Evolutionary conservation across 2,888 invertebrate genomes (phyloP).

Genomic region (Hecatera dysodea): DNA sequence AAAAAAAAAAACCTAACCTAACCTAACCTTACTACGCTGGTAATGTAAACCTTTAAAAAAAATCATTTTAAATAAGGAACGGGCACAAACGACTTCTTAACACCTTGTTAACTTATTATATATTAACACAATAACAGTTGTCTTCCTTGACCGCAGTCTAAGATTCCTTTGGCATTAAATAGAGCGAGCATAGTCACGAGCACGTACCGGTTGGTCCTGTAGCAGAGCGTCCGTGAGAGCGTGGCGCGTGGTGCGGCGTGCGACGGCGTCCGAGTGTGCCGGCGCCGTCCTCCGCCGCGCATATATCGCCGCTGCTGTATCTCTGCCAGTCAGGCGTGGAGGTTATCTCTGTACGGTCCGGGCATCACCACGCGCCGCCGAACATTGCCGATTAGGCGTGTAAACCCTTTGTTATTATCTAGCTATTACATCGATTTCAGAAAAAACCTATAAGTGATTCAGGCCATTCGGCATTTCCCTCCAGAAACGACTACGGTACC

Average conservation of each 20-base stretch:
- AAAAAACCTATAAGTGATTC: not conserved
- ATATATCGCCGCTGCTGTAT: constrained; percentile 52
- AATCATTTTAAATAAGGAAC: too few relatives aligned
- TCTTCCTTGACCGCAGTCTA: not conserved
- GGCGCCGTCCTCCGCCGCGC: not conserved
- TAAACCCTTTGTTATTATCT: constrained; percentile 6
- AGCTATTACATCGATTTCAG: constrained; percentile 2
- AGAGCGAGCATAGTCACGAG: not conserved
- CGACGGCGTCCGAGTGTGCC: constrained; percentile 7
- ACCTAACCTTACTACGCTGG: too few relatives aligned
- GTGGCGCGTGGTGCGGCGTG: not conserved
- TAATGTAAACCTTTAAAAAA: too few relatives aligned
- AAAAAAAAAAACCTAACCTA: too few relatives aligned
- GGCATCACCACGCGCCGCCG: constrained; percentile 11
- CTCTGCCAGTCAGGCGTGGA: constrained; percentile 57
- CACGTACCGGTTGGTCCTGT: constrained; percentile 18
- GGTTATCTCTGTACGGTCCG: constrained; percentile 42
- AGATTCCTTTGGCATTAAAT: too few relatives aligned
- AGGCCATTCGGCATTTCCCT: not conserved
- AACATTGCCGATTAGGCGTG: constrained; percentile 3
- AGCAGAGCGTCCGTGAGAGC: not conserved
- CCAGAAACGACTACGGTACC: not conserved
- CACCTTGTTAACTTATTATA: too few relatives aligned
- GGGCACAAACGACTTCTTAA: too few relatives aligned
- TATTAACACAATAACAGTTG: not conserved